These are phyloP conservation scores for Nyctibius bracteatus DNA, from an alignment of 2,113 vertebrate genomes.

Conservation along the genomic window DNA sequence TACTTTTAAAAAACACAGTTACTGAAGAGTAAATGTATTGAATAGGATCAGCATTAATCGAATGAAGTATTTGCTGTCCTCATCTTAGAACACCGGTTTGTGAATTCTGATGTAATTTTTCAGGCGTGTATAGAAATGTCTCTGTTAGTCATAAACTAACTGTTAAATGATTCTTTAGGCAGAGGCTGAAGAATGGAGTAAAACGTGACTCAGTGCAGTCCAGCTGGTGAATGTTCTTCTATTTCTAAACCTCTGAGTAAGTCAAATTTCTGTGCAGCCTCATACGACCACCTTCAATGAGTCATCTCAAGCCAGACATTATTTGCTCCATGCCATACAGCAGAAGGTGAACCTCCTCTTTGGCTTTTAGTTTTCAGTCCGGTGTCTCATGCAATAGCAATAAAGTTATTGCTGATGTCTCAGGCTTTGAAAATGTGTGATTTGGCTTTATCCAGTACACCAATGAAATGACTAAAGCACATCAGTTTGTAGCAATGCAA, in stretches of 20 bases:
- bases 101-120: neutral
- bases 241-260: neutral
- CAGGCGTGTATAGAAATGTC: neutral
- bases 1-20: neutral
- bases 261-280: neutral
- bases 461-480: neutral
- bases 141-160: too few relatives aligned
- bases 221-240: neutral
- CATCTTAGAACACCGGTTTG: neutral
- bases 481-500: neutral
- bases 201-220: fast-evolving
- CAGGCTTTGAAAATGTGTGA: neutral
- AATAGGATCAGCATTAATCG: neutral
- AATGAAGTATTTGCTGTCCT: neutral
- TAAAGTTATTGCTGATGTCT: neutral
- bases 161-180: too few relatives aligned
- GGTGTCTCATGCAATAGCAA: neutral
- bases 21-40: neutral
- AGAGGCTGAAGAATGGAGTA: neutral
- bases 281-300: fast-evolving
- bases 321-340: neutral
- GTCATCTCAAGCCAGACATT: neutral
- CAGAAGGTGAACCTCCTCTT: neutral
- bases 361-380: neutral
- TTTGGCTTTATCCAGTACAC: neutral